Evolutionary conservation across 2,888 invertebrate genomes (phyloP).

Genomic region (Eupsilia transversa): DNA sequence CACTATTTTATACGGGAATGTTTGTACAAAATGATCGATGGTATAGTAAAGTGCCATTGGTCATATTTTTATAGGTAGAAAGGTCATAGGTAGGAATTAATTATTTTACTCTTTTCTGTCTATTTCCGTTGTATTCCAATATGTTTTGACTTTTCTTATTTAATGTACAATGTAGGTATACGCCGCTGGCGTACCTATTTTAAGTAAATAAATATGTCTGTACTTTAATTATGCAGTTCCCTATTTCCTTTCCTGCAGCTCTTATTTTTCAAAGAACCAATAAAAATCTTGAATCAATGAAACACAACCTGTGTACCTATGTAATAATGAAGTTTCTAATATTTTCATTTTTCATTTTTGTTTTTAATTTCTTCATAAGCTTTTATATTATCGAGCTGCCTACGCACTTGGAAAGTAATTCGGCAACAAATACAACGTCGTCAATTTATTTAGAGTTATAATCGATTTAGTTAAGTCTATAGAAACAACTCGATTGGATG

Average conservation of each 20-base stretch:
- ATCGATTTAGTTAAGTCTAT: slow-evolving; percentile 38
- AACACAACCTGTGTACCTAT: not conserved
- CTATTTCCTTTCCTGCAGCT: too few relatives aligned
- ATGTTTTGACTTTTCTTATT: not conserved
- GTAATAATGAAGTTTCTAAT: not conserved
- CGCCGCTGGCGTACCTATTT: not conserved
- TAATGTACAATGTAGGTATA: not conserved
- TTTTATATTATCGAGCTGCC: not conserved
- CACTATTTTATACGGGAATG: slow-evolving; percentile 21
- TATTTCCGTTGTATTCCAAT: not conserved
- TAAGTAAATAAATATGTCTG: not conserved
- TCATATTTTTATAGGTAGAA: not conserved
- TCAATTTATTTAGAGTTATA: slow-evolving; percentile 30
- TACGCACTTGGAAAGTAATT: slow-evolving; percentile 15
- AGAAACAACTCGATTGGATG: slow-evolving; percentile 23
- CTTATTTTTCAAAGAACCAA: too few relatives aligned
- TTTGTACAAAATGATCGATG: slow-evolving; percentile 29
- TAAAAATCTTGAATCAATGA: too few relatives aligned
- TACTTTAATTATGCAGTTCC: not conserved
- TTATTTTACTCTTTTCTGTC: not conserved
- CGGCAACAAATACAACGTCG: slow-evolving; percentile 9
- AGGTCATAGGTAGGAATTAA: not conserved
- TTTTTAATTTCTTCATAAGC: not conserved
- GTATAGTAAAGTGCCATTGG: not conserved
- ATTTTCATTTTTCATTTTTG: not conserved